These are phyloP conservation scores for Parapristionchus giblindavisi DNA, from an alignment of 2,888 invertebrate species.

Conservation along the genomic window DNA sequence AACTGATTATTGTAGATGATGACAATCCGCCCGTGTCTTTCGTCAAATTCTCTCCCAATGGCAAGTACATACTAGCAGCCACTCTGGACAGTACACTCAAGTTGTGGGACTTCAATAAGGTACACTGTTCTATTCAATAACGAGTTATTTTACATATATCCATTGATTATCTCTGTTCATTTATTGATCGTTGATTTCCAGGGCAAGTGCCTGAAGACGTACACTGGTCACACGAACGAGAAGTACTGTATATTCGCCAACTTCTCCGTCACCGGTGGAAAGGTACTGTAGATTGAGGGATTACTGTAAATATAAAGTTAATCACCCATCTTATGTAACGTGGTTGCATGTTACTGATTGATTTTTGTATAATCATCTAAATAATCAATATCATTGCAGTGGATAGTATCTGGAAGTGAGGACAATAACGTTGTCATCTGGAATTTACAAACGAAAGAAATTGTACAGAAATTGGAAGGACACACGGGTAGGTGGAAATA, in stretches of 20 bases:
- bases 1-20: constrained; percentile 81
- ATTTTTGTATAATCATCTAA: not conserved
- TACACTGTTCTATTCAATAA: constrained; percentile 56
- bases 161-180: not conserved
- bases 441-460: constrained; percentile 99
- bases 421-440: constrained; percentile 98
- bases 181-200: no score
- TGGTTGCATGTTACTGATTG: not conserved
- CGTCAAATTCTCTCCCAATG: constrained; percentile 99
- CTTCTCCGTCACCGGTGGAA: constrained; percentile 99
- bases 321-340: not conserved
- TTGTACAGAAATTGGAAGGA: constrained; percentile 95
- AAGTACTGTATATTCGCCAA: constrained; percentile 99
- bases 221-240: constrained; percentile 97
- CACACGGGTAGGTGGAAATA: constrained; percentile 90
- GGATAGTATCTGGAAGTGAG: constrained; percentile 99
- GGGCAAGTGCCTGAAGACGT: constrained; percentile 70
- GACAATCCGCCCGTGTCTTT: constrained; percentile 99
- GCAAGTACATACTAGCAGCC: constrained; percentile 97
- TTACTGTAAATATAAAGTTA: not conserved
- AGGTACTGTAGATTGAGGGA: constrained; percentile 76
- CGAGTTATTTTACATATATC: not conserved
- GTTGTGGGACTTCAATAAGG: constrained; percentile 71
- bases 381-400: constrained; percentile 75
- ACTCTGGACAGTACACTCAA: constrained; percentile 82